A percentile compares a stretch with the other conserved stretches of the same genome.
Evolutionary conservation across 2,113 vertebrate genomes (phyloP).

Genomic region (Passer domesticus): DNA sequence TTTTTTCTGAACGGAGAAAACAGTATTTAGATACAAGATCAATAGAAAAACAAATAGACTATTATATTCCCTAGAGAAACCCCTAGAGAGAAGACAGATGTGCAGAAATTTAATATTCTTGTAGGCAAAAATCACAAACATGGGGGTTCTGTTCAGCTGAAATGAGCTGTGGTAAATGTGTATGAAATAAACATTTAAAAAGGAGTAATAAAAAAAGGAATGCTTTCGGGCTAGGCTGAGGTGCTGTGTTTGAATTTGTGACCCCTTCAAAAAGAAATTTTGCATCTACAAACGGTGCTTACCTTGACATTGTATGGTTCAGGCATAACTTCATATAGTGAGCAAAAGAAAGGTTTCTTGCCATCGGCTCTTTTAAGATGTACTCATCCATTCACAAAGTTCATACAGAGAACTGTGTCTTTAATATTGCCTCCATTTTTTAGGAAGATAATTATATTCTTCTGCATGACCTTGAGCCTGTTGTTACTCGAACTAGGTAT

Average conservation of each 20-base stretch:
- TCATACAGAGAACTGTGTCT: neutral
- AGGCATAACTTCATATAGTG: neutral
- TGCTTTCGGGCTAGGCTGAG: neutral
- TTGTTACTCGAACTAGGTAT: neutral
- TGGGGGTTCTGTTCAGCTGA: constrained; percentile 25
- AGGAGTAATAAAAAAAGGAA: neutral
- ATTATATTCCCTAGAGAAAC: constrained; percentile 53
- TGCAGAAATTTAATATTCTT: constrained; percentile 57
- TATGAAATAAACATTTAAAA: constrained; percentile 35
- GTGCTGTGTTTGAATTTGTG: constrained; percentile 36
- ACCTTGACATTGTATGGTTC: neutral
- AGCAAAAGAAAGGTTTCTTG: neutral
- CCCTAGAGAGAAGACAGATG: constrained; percentile 38
- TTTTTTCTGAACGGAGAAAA: constrained; percentile 36
- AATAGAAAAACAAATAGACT: constrained; percentile 62
- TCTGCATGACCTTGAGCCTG: neutral
- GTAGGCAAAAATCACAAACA: constrained; percentile 53
- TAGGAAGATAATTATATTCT: neutral
- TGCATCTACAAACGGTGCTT: neutral
- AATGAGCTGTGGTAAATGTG: constrained; percentile 45
- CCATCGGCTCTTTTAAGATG: neutral
- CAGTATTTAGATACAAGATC: constrained; percentile 62
- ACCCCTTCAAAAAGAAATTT: constrained; percentile 6
- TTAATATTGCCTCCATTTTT: neutral
- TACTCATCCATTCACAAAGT: neutral